phyloP scores from a whole-genome alignment of 1,140 invertebrate species.

The Gonatopus flavifemur region DNA sequence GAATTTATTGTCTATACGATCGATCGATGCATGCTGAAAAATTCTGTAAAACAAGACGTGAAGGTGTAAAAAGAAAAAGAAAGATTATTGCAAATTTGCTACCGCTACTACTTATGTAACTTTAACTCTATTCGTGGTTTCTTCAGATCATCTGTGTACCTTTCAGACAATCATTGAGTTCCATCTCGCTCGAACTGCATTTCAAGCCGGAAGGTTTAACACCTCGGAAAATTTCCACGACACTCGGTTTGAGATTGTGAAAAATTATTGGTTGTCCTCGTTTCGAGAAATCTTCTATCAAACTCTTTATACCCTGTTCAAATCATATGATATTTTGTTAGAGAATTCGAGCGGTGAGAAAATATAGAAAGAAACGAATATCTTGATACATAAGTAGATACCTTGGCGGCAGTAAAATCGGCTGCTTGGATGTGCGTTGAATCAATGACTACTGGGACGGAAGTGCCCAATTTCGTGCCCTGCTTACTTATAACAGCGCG shows the following conservation, averaged over 20 bases:
- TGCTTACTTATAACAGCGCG: constrained; percentile 73
- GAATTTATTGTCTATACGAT: too few species aligned
- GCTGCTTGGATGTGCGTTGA: constrained; percentile 75
- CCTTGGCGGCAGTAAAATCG: constrained; percentile 76
- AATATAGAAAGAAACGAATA: neutral
- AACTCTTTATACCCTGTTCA: constrained; percentile 69
- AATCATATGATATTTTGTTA: constrained; percentile 7
- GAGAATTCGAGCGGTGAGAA: neutral
- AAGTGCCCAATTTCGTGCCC: constrained; percentile 61
- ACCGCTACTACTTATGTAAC: too few species aligned
- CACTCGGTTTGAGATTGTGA: constrained; percentile 73
- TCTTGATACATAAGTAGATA: constrained; percentile 33
- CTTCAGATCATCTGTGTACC: constrained; percentile 41
- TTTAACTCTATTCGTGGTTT: too few species aligned
- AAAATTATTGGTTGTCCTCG: constrained; percentile 75
- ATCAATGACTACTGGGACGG: constrained; percentile 74
- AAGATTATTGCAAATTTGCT: too few species aligned
- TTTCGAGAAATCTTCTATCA: constrained; percentile 73
- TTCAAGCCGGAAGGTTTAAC: constrained; percentile 70
- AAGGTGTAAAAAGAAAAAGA: too few species aligned
- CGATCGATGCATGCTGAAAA: too few species aligned
- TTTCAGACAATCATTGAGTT: constrained; percentile 66
- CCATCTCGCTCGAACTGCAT: constrained; percentile 64
- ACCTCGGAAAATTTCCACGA: constrained; percentile 69
- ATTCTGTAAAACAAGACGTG: too few species aligned